These are phyloP conservation scores for Tolypeutes matacus DNA, from an alignment of 2,797 vertebrate genomes.

Conservation along the genomic window DNA sequence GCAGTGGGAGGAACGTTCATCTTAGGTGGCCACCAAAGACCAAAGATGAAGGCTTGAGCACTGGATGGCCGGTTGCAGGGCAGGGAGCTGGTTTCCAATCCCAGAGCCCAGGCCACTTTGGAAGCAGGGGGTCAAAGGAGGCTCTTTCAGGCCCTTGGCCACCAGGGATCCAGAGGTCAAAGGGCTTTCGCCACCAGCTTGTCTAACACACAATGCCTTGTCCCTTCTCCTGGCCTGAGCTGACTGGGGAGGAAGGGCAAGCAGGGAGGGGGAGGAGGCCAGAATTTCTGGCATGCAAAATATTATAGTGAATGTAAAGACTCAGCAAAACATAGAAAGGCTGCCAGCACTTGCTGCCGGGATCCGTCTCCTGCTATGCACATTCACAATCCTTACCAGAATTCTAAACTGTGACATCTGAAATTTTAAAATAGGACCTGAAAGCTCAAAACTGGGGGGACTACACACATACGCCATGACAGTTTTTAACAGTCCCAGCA, in stretches of 20 bases:
- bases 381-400: background rate
- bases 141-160: slow-evolving; percentile 34
- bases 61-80: too few relatives aligned
- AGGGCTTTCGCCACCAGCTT: slow-evolving; percentile 27
- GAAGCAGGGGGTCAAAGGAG: slow-evolving; percentile 63
- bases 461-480: background rate
- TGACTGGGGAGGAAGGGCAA: background rate
- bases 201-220: background rate
- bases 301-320: background rate
- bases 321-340: background rate
- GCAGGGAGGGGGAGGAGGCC: background rate
- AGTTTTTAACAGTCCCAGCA: background rate
- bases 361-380: background rate
- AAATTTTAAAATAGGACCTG: background rate
- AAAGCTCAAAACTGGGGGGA: slow-evolving; percentile 26
- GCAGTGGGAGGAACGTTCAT: background rate
- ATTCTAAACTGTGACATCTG: background rate
- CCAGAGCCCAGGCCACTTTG: background rate
- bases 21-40: slow-evolving; percentile 17
- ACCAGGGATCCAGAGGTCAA: slow-evolving; percentile 45
- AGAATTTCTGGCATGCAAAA: background rate
- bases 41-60: background rate
- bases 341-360: background rate
- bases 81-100: background rate
- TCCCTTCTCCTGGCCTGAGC: background rate